These are phyloP conservation scores for Centropus bengalensis DNA, from an alignment of 2,113 vertebrate genomes.

Conservation along the genomic window DNA sequence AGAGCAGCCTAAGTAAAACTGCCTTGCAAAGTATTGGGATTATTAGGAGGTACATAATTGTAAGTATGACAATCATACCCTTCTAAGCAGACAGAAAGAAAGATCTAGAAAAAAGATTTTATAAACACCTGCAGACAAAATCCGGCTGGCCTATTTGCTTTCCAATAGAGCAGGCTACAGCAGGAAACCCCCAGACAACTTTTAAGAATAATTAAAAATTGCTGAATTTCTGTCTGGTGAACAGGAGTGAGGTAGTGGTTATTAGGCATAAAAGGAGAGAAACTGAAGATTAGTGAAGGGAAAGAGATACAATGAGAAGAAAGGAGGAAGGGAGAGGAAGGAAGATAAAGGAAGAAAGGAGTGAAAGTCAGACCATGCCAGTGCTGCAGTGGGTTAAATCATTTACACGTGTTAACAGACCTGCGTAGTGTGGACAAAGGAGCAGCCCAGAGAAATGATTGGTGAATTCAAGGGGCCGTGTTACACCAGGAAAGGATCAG, in stretches of 20 bases:
- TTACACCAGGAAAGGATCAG: neutral
- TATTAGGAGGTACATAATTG: neutral
- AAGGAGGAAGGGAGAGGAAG: neutral
- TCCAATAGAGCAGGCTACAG: neutral
- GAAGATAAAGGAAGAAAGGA: neutral
- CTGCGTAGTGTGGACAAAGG: fast-evolving
- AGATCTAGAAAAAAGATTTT: neutral
- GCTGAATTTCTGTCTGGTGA: neutral
- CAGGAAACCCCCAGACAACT: neutral
- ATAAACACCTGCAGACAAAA: too few relatives aligned
- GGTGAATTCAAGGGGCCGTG: neutral
- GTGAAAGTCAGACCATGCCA: neutral
- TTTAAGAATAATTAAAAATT: neutral
- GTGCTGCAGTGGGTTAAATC: too few relatives aligned
- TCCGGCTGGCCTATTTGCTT: fast-evolving
- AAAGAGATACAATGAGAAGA: neutral
- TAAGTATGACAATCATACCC: fast-evolving
- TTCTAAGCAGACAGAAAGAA: neutral
- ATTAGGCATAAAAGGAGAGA: neutral
- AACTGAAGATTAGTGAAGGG: neutral
- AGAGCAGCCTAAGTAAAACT: neutral
- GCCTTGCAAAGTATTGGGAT: neutral
- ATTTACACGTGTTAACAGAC: neutral
- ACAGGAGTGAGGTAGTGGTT: neutral
- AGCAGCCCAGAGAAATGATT: neutral